Base-by-base conservation (phyloP, 2,113 vertebrate species). In the Apteryx mantelli region DNA sequence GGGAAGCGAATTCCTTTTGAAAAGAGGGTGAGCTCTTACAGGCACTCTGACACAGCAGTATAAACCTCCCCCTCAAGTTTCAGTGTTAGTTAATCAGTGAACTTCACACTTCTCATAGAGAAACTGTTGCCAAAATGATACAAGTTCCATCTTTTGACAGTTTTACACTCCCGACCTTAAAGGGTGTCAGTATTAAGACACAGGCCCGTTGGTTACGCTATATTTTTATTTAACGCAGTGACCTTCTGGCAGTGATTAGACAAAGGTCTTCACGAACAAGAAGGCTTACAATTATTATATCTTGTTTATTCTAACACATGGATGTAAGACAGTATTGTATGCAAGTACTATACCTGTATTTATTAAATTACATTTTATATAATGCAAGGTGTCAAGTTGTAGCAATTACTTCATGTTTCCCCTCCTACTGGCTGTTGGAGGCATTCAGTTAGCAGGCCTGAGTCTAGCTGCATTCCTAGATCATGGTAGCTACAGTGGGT, bases 351-450 rank as follows among this genome's bases (percentile, higher is more conserved):
- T 28, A 40, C 1, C 1, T 26, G 75, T 56, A 69, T 76, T 42
- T 48, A 97, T 95, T 96, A 96, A 96, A 96, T 94, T 88, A 97
- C 90, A 16, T 95, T 95, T 97, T 93, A 11, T 95, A 95, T 68
- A 83, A 94, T 1, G 16, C 76, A 21, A 26, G 25, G 89, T 60
- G 96, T 92, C 76, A 2, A 3, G 13, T 3, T 75, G 71, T 58
- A 36, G 66, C 44, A 11, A 13, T 71, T 85, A 13, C 28, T 82
- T 55, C 75, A 11, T 24, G 1, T 36, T 50, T 15, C 86, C 75
- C 75, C 77, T 38, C 63, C 42, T 8, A 13, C 14, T 66, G 28
- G 56, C 61, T 17, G 55, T 0, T 42, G 48, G 52, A 53, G 74
- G 40, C 7, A 58, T 4, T 40, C 82, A 9, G 46, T 6, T 21